Evolutionary conservation across 2,797 vertebrate species (phyloP).

Genomic region (Hozukius guyotensis): DNA sequence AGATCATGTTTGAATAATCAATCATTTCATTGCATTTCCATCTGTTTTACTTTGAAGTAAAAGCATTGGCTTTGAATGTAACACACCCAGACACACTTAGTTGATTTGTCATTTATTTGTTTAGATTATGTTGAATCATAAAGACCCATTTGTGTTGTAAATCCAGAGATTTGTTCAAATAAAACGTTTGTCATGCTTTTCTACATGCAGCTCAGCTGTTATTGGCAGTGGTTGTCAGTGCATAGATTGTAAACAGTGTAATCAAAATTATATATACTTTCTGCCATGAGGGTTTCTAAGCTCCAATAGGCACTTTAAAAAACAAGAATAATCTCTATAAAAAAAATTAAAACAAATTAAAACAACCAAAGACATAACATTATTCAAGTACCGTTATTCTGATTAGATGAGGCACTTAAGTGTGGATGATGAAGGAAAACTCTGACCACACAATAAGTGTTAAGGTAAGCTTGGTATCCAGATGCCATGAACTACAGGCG

Average conservation of each 20-base stretch:
- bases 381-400: neutral
- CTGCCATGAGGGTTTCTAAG: neutral
- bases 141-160: neutral
- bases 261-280: neutral
- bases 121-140: neutral
- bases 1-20: neutral
- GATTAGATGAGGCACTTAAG: neutral
- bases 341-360: no score
- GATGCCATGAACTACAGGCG: neutral
- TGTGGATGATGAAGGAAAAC: neutral
- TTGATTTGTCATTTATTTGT: constrained; percentile 22
- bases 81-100: neutral
- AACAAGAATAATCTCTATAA: no score
- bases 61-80: neutral
- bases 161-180: neutral
- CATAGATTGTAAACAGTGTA: neutral
- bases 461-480: neutral
- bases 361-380: neutral
- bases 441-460: neutral
- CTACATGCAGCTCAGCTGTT: neutral
- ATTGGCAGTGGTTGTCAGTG: neutral
- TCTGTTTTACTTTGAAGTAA: neutral
- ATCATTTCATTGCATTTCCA: neutral
- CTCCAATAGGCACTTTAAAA: neutral
- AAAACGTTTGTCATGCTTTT: neutral